Base-by-base conservation (phyloP, 2,888 invertebrate genomes). In the Flexamia atlantica region DNA sequence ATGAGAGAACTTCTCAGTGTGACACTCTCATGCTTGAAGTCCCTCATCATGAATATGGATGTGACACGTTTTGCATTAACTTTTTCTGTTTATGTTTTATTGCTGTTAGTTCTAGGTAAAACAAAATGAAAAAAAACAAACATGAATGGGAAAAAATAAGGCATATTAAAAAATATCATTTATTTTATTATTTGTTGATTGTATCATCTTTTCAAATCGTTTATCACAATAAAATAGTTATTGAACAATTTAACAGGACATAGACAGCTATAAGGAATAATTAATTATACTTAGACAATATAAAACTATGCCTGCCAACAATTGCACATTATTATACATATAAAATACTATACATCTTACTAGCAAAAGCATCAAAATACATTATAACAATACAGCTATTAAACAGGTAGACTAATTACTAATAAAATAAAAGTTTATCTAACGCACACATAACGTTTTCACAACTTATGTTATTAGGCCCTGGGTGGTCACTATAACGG, bases 291-390 rank as follows among this genome's bases (percentile, higher is more conserved):
- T 70, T 70, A 50, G 68, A 82, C 30, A 82, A 70, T 82, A 82
- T 82, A 82, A 82, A 82, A 82, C 72, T 82, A 68, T 46, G 72
- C 53, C 64, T 82, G 70, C 82, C 82, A 82, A 82, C 72, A 46
- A 82, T 82, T 82, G 82, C 82, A 82, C 82, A 72, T 82, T 68
- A 46, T 82, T 70, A 82, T 82, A 82, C 70, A 82, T 82, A 82
- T 72, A 82, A 82, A 82, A 82, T 82, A 82, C 72, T 70, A 70
- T 82, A 82, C 72, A 82, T 50, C 72, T 50, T 72, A 72, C 68
- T 50, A 42, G 72, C 72, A 82, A 82, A 82, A 82, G 82, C 82
- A 53, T 82, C 50, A 82, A 82, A 70, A 82, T 82, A 82, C 82
- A 82, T 14, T 80, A 72, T 82, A 72, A 82, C 72, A 82, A 82